Conservation (phyloP, 1,140 invertebrate genomes). For the Panulirus ornatus region DNA sequence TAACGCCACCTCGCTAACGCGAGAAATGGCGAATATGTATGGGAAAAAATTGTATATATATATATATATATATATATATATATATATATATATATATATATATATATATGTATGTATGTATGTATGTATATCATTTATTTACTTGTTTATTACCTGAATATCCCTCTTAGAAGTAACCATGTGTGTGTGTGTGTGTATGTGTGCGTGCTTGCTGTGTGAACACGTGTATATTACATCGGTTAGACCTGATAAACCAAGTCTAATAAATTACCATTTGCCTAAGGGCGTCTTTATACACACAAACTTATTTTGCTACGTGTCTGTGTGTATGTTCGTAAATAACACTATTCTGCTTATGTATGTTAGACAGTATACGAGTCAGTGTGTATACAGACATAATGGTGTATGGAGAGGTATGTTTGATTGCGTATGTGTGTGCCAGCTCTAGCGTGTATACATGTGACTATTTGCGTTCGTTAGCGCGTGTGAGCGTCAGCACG, state of each 20-base stretch:
- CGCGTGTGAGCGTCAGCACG: background rate
- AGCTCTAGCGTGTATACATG: slow-evolving; percentile 4
- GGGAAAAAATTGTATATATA: slow-evolving; percentile 39
- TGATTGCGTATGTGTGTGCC: slow-evolving; percentile 35
- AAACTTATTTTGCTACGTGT: background rate
- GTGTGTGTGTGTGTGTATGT: slow-evolving; percentile 20
- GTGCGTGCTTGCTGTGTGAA: slow-evolving; percentile 1
- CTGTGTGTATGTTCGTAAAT: background rate
- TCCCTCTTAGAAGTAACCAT: background rate
- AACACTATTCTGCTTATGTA: background rate
- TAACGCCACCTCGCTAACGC: too few species aligned
- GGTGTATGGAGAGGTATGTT: slow-evolving; percentile 10
- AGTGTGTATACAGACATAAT: background rate
- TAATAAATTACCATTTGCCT: too few species aligned
- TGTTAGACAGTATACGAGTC: background rate
- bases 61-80: slow-evolving; percentile 40
- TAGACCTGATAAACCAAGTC: too few species aligned
- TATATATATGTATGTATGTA: background rate
- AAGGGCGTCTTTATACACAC: background rate
- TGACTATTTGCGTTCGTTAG: slow-evolving; percentile 8
- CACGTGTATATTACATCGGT: too few species aligned
- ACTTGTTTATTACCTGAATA: background rate
- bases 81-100: slow-evolving; percentile 24
- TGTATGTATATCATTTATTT: background rate
- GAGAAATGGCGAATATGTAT: too few species aligned